A percentile compares a stretch with the other conserved stretches of the same genome.
phyloP scores from a whole-genome alignment of 64 coral and sea anemone species.

The Platygyra sinensis region DNA sequence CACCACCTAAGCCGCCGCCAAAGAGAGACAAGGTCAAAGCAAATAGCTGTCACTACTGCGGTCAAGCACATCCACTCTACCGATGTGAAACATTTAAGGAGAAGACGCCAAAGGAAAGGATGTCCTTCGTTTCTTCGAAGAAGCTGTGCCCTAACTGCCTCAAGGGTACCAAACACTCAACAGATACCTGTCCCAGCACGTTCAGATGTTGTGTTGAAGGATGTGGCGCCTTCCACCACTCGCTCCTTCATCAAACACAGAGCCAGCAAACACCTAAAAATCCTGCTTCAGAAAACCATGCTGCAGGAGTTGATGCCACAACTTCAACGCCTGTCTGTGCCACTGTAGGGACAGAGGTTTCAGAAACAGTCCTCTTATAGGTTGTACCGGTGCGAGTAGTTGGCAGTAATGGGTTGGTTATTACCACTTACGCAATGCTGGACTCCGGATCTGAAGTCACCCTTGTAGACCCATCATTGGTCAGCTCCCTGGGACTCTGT shows the following conservation, averaged over 20 bases:
- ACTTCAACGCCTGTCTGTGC: background rate
- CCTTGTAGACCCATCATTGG: constrained; percentile 52
- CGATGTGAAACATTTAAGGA: constrained; percentile 20
- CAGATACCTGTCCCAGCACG: constrained; percentile 27
- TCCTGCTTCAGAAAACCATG: background rate
- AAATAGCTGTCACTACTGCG: constrained; percentile 29
- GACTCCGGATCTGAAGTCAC: constrained; percentile 66
- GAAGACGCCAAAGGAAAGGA: constrained; percentile 33
- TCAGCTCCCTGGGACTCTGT: constrained; percentile 22
- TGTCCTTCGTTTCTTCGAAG: background rate
- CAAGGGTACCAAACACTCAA: constrained; percentile 37
- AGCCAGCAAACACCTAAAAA: constrained; percentile 1
- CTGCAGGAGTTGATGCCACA: background rate
- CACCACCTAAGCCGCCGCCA: background rate
- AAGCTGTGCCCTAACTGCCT: constrained; percentile 54
- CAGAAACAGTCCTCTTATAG: constrained; percentile 41
- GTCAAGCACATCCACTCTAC: constrained; percentile 29
- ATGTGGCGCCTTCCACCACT: constrained; percentile 28
- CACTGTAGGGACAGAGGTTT: background rate
- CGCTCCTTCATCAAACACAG: constrained; percentile 41
- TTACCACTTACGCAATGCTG: constrained; percentile 24
- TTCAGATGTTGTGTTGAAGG: constrained; percentile 40
- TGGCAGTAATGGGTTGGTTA: background rate
- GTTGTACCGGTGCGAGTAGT: constrained; percentile 45
- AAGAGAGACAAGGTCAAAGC: background rate